Percentiles rank a stretch among this genome's conserved stretches.
phyloP scores from a whole-genome alignment of 2,888 invertebrate genomes.

The Encarsia formosa region DNA sequence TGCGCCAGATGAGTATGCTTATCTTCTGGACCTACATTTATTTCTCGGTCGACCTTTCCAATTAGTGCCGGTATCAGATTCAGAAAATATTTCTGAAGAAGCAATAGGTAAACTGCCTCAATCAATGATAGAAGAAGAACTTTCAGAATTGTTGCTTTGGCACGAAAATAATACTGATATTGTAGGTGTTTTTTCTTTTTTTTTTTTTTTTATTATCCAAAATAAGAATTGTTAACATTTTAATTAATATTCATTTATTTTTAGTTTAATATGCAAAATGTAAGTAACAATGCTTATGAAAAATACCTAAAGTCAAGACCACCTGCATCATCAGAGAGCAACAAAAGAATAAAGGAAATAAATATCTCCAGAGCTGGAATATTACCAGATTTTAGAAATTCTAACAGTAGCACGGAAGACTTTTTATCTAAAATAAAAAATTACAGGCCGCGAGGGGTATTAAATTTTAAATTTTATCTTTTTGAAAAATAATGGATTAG shows the following conservation, averaged over 20 bases:
- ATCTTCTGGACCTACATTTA: conserved; percentile 88
- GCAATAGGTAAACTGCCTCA: conserved; percentile 80
- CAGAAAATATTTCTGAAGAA: conserved; percentile 56
- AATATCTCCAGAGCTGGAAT: conserved; percentile 56
- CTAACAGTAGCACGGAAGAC: conserved; percentile 34
- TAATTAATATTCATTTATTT: conserved; percentile 26
- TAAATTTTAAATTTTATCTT: conserved; percentile 29
- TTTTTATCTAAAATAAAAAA: conserved; percentile 66
- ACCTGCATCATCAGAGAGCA: conserved; percentile 83
- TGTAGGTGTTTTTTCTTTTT: conserved; percentile 53
- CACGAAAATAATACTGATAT: conserved; percentile 72
- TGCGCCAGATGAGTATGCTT: conserved; percentile 85
- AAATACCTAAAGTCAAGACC: conserved; percentile 87
- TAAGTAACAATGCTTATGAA: conserved; percentile 83
- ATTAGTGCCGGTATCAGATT: conserved; percentile 51
- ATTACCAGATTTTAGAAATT: conserved; percentile 57
- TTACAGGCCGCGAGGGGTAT: conserved; percentile 71
- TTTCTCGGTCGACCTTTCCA: conserved; percentile 80
- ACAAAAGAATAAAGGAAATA: conserved; percentile 76
- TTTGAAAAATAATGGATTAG: not conserved
- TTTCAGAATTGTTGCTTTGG: conserved; percentile 70
- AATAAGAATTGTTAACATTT: not conserved
- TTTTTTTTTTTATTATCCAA: not conserved
- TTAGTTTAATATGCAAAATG: conserved; percentile 64
- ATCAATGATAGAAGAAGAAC: conserved; percentile 75